phyloP scores from a whole-genome alignment of 2,888 invertebrate species.

The Morpho achilles region DNA sequence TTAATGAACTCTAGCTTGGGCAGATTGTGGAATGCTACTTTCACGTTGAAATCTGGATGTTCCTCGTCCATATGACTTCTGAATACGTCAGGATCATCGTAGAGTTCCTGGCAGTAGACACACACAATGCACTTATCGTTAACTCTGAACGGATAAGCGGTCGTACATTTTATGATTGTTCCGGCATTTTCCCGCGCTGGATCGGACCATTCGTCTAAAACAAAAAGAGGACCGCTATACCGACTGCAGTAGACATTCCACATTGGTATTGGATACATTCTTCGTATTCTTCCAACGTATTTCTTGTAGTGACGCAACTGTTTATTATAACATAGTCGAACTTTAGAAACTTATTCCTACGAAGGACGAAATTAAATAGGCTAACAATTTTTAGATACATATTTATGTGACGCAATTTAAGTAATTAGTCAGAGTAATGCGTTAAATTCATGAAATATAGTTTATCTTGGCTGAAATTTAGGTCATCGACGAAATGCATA shows the following conservation, averaged over 20 bases:
- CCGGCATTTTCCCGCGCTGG: constrained; percentile 64
- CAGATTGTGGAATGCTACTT: constrained; percentile 58
- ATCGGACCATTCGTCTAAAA: constrained; percentile 63
- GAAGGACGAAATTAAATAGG: too few relatives aligned
- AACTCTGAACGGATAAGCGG: constrained; percentile 67
- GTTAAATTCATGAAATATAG: neutral
- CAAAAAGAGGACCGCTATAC: constrained; percentile 48
- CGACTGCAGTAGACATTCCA: constrained; percentile 15
- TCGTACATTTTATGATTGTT: constrained; percentile 57
- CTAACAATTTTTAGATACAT: too few relatives aligned
- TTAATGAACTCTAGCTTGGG: constrained; percentile 65
- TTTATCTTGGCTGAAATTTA: constrained; percentile 8
- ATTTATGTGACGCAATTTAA: too few relatives aligned
- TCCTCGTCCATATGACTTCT: constrained; percentile 56
- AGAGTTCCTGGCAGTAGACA: constrained; percentile 66
- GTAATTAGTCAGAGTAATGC: too few relatives aligned
- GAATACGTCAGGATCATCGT: constrained; percentile 55
- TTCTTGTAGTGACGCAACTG: neutral
- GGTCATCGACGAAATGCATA: constrained; percentile 2
- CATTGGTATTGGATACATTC: constrained; percentile 16
- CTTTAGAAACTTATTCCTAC: too few relatives aligned
- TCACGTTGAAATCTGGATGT: constrained; percentile 51
- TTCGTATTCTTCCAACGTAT: constrained; percentile 15
- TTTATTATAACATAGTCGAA: too few relatives aligned
- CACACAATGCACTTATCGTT: constrained; percentile 66